Conservation (phyloP, 2,113 vertebrate genomes). For the Xenotilapia longispinis region DNA sequence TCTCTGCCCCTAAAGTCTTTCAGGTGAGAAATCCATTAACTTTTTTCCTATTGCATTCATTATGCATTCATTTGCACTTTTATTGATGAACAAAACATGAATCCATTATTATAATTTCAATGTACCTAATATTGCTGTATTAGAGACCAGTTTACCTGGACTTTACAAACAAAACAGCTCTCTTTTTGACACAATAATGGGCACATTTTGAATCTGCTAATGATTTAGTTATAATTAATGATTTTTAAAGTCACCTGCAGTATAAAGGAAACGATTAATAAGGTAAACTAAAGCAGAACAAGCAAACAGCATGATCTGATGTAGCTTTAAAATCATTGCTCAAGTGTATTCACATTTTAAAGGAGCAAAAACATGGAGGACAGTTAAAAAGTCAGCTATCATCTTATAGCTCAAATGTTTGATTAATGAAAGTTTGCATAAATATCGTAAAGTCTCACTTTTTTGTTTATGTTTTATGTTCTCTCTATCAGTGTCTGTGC, state of each 20-base stretch:
- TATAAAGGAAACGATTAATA: not conserved
- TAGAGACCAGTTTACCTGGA: not conserved
- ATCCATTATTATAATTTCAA: not conserved
- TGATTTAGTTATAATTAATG: not conserved
- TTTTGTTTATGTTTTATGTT: not conserved
- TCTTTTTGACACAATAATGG: not conserved
- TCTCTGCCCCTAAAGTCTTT: conserved; percentile 75
- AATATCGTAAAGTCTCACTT: not conserved
- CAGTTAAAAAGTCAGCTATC: not conserved
- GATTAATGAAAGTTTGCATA: not conserved
- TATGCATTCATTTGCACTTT: not conserved
- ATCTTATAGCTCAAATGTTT: not conserved
- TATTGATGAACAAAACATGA: not conserved
- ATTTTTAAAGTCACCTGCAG: not conserved
- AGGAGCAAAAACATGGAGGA: not conserved
- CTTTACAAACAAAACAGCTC: not conserved
- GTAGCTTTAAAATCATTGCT: not conserved
- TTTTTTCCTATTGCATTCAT: not conserved
- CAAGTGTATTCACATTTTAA: not conserved
- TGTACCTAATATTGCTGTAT: not conserved
- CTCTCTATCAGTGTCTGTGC: conserved; percentile 67
- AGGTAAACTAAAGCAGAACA: accelerated
- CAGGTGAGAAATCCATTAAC: conserved; percentile 53
- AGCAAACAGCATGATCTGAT: not conserved
- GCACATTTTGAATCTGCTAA: not conserved